Evolutionary conservation across 2,888 invertebrate species (phyloP), one percentile per base, ranked within the genome.

Genomic region (Oscheius sp.): DNA sequence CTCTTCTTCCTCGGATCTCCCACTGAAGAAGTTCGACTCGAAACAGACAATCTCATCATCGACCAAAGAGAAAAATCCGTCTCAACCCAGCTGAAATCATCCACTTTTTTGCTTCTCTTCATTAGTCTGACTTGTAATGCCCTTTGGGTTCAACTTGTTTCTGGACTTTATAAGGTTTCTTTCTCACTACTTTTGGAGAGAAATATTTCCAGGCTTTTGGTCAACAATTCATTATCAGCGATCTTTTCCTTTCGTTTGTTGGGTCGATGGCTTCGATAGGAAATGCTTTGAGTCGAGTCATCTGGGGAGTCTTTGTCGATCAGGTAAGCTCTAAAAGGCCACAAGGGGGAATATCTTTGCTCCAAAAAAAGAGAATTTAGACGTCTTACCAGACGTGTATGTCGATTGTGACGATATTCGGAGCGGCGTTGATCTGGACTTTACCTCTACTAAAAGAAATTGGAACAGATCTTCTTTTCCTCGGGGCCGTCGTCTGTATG

Each of bases 341-440:
- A n/a, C n/a, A n/a, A n/a, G n/a, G n/a, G n/a, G n/a, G n/a, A n/a
- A n/a, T n/a, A n/a, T n/a, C n/a, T n/a, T n/a, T n/a, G n/a, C n/a
- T n/a, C n/a, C n/a, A n/a, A n/a, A n/a, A n/a, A n/a, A n/a, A n/a
- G n/a, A n/a, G n/a, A 17, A 71, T 73, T 17, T 48, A 80, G 82
- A 78, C 81, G 5, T 83, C 84, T 15, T 85, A 85, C 64, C 82
- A 81, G 69, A 63, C 72, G 20, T 76, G 82, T n/a, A 85, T 85
- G 85, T 73, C 74, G 12, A 76, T 82, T 20, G 82, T 81, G 6
- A 83, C 81, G 42, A 68, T 76, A 6, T 25, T 84, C 17, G 84
- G 83, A 10, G 80, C 82, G 4, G 71, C 75, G 0, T 63, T 84
- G 3, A 78, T 81, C 48, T 85, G 82, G 75, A 58, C 66, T 8